Evolutionary conservation across 2,113 vertebrate genomes (phyloP).

Genomic region (Solea solea): DNA sequence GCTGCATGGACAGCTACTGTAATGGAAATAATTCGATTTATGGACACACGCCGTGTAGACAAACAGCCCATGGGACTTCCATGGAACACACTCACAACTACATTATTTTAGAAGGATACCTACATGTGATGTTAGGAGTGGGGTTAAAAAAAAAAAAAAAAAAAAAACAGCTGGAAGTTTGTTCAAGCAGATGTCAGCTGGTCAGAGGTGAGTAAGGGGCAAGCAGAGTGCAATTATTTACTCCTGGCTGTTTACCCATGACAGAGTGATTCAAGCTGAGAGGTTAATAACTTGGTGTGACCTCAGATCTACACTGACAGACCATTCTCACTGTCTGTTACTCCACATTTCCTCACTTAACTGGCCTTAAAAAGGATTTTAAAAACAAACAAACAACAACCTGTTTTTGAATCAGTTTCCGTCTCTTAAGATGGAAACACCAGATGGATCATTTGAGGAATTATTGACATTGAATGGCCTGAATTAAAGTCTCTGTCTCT

Average conservation of each 20-base stretch:
- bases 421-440: slow-evolving; percentile 15
- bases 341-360: slow-evolving; percentile 25
- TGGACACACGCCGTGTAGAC: slow-evolving; percentile 30
- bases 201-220: slow-evolving; percentile 54
- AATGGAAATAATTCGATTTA: slow-evolving; percentile 59
- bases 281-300: slow-evolving; percentile 77
- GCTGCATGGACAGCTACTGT: slow-evolving; percentile 38
- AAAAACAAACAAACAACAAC: slow-evolving; percentile 17
- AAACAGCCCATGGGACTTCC: slow-evolving; percentile 26
- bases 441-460: slow-evolving; percentile 34
- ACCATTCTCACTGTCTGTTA: slow-evolving; percentile 37
- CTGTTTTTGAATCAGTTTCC: background rate
- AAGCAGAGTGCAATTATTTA: slow-evolving; percentile 70
- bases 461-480: slow-evolving; percentile 7
- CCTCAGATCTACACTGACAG: slow-evolving; percentile 66
- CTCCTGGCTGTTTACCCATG: slow-evolving; percentile 65
- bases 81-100: background rate
- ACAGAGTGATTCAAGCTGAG: slow-evolving; percentile 65
- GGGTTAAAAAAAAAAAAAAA: background rate
- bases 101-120: slow-evolving; percentile 33
- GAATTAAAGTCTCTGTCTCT: no score
- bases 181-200: slow-evolving; percentile 56
- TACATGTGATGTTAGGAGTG: slow-evolving; percentile 28
- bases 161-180: slow-evolving; percentile 41
- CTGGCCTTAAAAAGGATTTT: background rate